These are phyloP conservation scores for Dynastes maya DNA, from an alignment of 2,888 invertebrate genomes.

Conservation along the genomic window DNA sequence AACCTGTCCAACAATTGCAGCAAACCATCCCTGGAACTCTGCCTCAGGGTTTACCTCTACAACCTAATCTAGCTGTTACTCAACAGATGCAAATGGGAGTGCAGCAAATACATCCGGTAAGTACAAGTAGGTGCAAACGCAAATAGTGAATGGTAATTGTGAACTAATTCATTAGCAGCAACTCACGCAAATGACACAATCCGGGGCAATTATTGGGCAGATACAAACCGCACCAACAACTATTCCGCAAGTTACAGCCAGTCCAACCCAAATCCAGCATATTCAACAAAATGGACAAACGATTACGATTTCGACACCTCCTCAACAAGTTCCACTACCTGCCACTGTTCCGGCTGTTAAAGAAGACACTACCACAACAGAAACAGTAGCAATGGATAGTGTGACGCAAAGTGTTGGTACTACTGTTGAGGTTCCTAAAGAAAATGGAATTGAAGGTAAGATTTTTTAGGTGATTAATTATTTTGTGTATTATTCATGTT, in stretches of 20 bases:
- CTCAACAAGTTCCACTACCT: constrained; percentile 66
- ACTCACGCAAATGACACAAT: constrained; percentile 73
- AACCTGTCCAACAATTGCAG: constrained; percentile 74
- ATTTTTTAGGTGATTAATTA: constrained; percentile 29
- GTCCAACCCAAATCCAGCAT: constrained; percentile 65
- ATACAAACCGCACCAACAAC: constrained; percentile 65
- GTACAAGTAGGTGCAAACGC: constrained; percentile 53
- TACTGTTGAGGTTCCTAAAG: constrained; percentile 58
- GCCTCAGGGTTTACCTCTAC: constrained; percentile 75
- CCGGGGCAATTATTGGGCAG: constrained; percentile 71
- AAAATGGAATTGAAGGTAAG: constrained; percentile 60
- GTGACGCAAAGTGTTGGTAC: constrained; percentile 56
- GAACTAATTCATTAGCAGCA: constrained; percentile 58
- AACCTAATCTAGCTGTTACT: constrained; percentile 69
- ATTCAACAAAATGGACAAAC: constrained; percentile 59
- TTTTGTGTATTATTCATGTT: background rate
- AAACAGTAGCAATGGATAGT: constrained; percentile 49
- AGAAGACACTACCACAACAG: constrained; percentile 50
- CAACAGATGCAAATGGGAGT: constrained; percentile 72
- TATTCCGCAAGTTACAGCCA: constrained; percentile 64
- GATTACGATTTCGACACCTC: constrained; percentile 63
- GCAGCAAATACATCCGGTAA: constrained; percentile 77
- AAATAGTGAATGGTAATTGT: too few species aligned
- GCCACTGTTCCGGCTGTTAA: constrained; percentile 62
- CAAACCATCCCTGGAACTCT: constrained; percentile 72